phyloP scores from a whole-genome alignment of 1,140 invertebrate genomes.

The Bombus ignitus region DNA sequence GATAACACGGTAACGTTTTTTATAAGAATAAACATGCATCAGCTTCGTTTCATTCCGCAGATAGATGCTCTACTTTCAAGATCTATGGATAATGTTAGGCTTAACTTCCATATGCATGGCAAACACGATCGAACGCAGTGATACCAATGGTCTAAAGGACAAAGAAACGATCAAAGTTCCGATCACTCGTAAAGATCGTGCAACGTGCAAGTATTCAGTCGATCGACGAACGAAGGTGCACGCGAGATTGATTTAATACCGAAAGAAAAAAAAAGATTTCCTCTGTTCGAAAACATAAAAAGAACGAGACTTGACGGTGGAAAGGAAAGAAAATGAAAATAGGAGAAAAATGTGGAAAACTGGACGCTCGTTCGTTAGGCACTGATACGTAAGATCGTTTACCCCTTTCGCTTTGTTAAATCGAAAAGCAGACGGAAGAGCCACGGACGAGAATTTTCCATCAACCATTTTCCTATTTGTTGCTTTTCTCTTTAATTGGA shows the following conservation, averaged over 20 bases:
- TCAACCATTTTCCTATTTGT: too few relatives aligned
- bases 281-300: not conserved
- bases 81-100: not conserved
- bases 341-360: not conserved
- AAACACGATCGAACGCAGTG: not conserved
- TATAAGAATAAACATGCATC: not conserved
- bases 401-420: not conserved
- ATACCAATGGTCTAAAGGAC: not conserved
- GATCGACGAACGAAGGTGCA: conserved; percentile 23
- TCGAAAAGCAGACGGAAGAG: not conserved
- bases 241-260: not conserved
- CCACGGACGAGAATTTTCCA: not conserved
- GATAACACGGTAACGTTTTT: not conserved
- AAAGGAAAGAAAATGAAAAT: not conserved
- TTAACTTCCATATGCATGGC: not conserved
- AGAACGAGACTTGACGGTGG: not conserved
- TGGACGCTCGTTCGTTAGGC: not conserved
- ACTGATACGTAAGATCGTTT: not conserved
- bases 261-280: too few relatives aligned
- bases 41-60: not conserved
- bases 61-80: not conserved
- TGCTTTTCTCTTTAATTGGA: conserved; percentile 24
- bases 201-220: conserved; percentile 1
- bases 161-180: not conserved
- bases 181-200: not conserved